Conservation (phyloP, 1,140 invertebrate genomes). For the Drosophila micromelanica region DNA sequence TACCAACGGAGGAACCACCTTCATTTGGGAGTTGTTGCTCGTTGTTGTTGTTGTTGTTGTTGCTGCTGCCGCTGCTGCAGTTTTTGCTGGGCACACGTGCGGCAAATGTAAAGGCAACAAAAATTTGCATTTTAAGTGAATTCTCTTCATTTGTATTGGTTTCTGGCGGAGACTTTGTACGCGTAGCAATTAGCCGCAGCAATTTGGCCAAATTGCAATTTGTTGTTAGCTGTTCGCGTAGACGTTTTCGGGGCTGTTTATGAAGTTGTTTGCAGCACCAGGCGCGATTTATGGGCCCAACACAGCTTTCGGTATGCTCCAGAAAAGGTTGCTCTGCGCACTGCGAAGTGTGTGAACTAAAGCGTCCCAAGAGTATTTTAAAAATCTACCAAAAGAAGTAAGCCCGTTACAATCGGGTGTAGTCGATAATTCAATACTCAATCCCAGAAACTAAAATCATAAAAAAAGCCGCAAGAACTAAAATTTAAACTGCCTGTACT, state of each 20-base stretch:
- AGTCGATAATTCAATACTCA: too few relatives aligned
- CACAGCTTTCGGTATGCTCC: slow-evolving; percentile 2
- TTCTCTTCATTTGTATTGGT: slow-evolving; percentile 77
- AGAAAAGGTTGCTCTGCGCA: slow-evolving; percentile 5
- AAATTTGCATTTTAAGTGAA: slow-evolving; percentile 81
- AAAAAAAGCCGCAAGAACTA: too few relatives aligned
- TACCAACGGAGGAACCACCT: slow-evolving; percentile 39
- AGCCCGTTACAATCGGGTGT: too few relatives aligned
- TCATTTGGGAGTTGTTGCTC: slow-evolving; percentile 31
- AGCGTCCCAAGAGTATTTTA: not conserved
- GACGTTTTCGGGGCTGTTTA: slow-evolving; percentile 61
- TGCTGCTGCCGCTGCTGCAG: slow-evolving; percentile 14
- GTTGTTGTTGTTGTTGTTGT: slow-evolving; percentile 11
- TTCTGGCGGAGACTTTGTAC: slow-evolving; percentile 49
- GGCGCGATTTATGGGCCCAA: slow-evolving; percentile 52
- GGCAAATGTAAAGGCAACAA: slow-evolving; percentile 30
- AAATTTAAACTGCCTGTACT: too few relatives aligned
- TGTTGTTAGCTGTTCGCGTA: slow-evolving; percentile 77
- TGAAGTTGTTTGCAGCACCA: slow-evolving; percentile 62
- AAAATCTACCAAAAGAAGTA: not conserved
- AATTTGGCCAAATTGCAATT: slow-evolving; percentile 82
- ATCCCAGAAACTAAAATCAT: too few relatives aligned
- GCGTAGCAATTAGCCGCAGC: slow-evolving; percentile 77
- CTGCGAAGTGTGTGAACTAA: not conserved
- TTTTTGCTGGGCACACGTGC: slow-evolving; percentile 39